These are phyloP conservation scores for Eumaeus atala DNA, from an alignment of 1,140 invertebrate genomes.

Conservation along the genomic window DNA sequence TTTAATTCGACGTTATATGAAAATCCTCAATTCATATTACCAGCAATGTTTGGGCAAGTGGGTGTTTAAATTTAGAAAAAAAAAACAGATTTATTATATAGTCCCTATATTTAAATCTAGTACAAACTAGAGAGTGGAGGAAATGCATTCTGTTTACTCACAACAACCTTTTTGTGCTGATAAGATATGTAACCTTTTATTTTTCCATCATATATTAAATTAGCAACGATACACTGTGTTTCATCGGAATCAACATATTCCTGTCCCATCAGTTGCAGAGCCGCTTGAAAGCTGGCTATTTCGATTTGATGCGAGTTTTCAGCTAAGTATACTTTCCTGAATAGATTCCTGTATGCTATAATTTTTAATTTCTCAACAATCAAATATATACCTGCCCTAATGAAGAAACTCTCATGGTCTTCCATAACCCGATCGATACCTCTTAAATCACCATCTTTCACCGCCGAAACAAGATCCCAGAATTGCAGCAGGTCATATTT, in stretches of 20 bases:
- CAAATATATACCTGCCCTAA: slow-evolving; percentile 95
- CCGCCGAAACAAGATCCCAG: slow-evolving; percentile 88
- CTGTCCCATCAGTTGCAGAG: slow-evolving; percentile 86
- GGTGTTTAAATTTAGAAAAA: too few species aligned
- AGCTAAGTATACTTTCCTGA: slow-evolving; percentile 94
- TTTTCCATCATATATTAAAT: slow-evolving; percentile 95
- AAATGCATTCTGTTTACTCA: slow-evolving; percentile 98
- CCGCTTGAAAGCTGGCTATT: slow-evolving; percentile 86
- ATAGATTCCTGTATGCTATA: slow-evolving; percentile 96
- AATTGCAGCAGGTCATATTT: slow-evolving; percentile 95
- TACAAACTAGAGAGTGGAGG: slow-evolving; percentile 80
- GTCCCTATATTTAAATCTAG: slow-evolving; percentile 28
- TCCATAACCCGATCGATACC: slow-evolving; percentile 90
- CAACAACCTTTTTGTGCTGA: slow-evolving; percentile 96
- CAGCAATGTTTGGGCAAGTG: too few species aligned
- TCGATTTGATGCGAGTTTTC: slow-evolving; percentile 94
- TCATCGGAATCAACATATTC: slow-evolving; percentile 94
- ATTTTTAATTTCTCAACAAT: slow-evolving; percentile 97
- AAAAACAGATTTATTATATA: not conserved
- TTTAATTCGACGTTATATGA: too few species aligned
- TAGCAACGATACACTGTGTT: slow-evolving; percentile 96
- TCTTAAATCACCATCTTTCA: slow-evolving; percentile 92
- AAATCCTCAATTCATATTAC: too few species aligned
- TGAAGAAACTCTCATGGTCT: slow-evolving; percentile 93
- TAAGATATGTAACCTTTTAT: slow-evolving; percentile 98